Base-by-base conservation (phyloP, 2,113 vertebrate species). In the Cryptotis parvus region DNA sequence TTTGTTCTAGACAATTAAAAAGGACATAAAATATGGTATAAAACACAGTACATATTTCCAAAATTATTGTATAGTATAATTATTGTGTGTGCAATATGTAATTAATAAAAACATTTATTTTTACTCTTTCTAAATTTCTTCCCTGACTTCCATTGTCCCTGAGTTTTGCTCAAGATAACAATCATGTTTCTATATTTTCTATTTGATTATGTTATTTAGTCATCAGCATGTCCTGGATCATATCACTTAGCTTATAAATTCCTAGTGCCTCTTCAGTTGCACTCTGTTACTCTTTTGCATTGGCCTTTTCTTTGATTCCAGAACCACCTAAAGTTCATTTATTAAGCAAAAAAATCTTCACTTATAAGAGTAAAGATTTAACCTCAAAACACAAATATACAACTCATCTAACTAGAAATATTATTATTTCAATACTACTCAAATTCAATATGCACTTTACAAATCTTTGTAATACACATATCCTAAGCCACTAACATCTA, bases 291-390 rank as follows among this genome's bases (percentile, higher is more conserved):
- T 33, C 35, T 89, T 94, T 81, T 91, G 86, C 89, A 41, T 1
- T 69, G 22, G 90, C 87, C 93, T 95, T 95, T 61, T 87, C 58
- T 49, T 29, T 41, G 79, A 41, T 81, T 95, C 93, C 87, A 95
- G 97, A 95, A 97, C 91, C 69, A 78, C 92, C 95, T 95, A 92
- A 10, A 93, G 52, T 65, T 65, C 79, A 91, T 74, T 94, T 96
- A 96, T 95, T 96, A 92, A 94, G 97, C 85, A 94, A 80, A 78
- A 93, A 91, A 93, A 94, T 0, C 1, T 83, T 91, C 93, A 94
- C 91, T 95, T 95, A 84, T 95, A 90, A 27, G 91, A 76, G 33
- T 93, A 95, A 96, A 90, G 37, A 94, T 94, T 95, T 91, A 93
- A 93, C 26, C 93, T 94, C 55, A 92, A 84, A 86, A 69, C 70